phyloP scores from a whole-genome alignment of 2,888 invertebrate species.

The Periphyllus acericola region DNA sequence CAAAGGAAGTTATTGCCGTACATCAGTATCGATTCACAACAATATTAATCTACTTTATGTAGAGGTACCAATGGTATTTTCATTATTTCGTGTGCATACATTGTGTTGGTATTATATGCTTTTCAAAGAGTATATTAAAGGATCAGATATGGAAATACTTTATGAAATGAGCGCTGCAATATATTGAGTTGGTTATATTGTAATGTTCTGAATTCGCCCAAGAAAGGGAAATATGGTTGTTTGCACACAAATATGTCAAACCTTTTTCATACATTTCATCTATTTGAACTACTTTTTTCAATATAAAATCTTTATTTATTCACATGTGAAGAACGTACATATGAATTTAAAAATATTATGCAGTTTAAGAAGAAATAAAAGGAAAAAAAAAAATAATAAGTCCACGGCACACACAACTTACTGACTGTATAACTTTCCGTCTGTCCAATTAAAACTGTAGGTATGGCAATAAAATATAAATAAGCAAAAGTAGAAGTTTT shows the following conservation, averaged over 20 bases:
- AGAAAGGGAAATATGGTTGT: neutral
- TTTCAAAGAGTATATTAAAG: neutral
- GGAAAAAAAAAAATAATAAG: neutral
- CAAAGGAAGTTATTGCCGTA: too few species aligned
- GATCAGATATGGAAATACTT: neutral
- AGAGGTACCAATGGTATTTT: neutral
- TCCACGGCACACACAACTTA: neutral
- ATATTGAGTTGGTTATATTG: neutral
- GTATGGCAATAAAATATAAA: too few species aligned
- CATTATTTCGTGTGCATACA: neutral
- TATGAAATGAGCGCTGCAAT: neutral
- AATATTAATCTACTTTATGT: neutral
- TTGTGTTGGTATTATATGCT: neutral
- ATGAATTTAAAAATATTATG: neutral
- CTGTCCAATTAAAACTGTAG: too few species aligned
- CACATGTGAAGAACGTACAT: neutral
- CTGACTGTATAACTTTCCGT: neutral
- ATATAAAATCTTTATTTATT: neutral
- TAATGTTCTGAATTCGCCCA: neutral
- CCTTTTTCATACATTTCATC: neutral
- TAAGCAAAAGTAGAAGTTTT: neutral
- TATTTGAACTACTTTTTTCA: neutral
- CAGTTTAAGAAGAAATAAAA: neutral
- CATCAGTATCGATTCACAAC: neutral
- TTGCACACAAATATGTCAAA: neutral